Evolutionary conservation across 2,113 vertebrate species (phyloP).

Genomic region (Sander vitreus): DNA sequence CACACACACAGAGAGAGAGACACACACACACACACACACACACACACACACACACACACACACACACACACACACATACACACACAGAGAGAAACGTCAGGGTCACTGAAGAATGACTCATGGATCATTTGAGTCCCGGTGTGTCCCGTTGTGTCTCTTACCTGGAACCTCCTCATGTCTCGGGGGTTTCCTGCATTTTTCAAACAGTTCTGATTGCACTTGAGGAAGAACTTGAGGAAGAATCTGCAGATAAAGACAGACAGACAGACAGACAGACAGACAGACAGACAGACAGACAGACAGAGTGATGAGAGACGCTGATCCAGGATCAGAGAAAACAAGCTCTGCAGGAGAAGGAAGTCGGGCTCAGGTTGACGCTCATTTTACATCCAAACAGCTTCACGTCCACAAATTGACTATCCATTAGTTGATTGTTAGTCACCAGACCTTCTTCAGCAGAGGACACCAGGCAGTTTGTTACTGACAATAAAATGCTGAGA

Average conservation of each 20-base stretch:
- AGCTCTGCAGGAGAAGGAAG: background rate
- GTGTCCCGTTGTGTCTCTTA: constrained; percentile 55
- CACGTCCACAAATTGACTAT: too few species aligned
- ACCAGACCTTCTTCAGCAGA: too few species aligned
- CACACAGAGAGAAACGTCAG: too few species aligned
- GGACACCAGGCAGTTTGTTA: too few species aligned
- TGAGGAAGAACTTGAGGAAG: constrained; percentile 95
- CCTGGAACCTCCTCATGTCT: constrained; percentile 97
- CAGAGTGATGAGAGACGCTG: background rate
- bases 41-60: background rate
- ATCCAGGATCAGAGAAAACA: background rate
- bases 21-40: too few species aligned
- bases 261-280: background rate
- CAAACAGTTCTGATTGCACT: constrained; percentile 97
- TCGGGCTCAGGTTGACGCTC: background rate
- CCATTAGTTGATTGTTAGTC: too few species aligned
- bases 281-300: background rate
- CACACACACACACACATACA: constrained; percentile 7
- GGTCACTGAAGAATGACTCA: background rate
- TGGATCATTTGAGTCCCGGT: background rate
- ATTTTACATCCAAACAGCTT: too few species aligned
- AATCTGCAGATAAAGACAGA: constrained; percentile 79
- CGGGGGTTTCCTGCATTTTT: constrained; percentile 95
- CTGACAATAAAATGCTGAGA: too few species aligned
- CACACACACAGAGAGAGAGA: too few species aligned